Evolutionary conservation across 2,797 vertebrate species (phyloP).

Genomic region (Falco novaeseelandiae): DNA sequence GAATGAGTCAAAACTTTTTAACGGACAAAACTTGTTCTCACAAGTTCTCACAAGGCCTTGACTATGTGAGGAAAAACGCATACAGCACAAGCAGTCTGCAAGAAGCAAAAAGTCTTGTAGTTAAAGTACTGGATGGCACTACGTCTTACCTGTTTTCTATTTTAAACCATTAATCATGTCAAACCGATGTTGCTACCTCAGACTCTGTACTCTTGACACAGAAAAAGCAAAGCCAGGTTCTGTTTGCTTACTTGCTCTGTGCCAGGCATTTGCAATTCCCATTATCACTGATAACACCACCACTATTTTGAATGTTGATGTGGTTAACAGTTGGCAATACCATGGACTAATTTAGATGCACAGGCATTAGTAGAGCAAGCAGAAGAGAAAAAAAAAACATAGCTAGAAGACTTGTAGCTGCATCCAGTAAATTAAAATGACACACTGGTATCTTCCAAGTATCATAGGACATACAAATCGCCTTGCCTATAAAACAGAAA

Average conservation of each 20-base stretch:
- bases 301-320: background rate
- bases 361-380: background rate
- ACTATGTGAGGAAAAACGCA: background rate
- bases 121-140: background rate
- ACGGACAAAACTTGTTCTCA: background rate
- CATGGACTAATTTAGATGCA: background rate
- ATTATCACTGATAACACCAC: background rate
- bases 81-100: background rate
- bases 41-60: background rate
- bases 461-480: accelerated
- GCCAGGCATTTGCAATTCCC: background rate
- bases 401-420: background rate
- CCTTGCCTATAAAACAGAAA: background rate
- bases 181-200: background rate
- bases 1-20: background rate
- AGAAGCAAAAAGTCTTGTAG: background rate
- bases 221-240: background rate
- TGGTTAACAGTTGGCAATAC: background rate
- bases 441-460: background rate
- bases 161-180: background rate
- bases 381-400: background rate
- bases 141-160: background rate
- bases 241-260: background rate
- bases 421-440: background rate
- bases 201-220: background rate